Evolutionary conservation across 2,888 invertebrate genomes (phyloP), one percentile per base, ranked within the genome.

Genomic region (Conomelus anceps): DNA sequence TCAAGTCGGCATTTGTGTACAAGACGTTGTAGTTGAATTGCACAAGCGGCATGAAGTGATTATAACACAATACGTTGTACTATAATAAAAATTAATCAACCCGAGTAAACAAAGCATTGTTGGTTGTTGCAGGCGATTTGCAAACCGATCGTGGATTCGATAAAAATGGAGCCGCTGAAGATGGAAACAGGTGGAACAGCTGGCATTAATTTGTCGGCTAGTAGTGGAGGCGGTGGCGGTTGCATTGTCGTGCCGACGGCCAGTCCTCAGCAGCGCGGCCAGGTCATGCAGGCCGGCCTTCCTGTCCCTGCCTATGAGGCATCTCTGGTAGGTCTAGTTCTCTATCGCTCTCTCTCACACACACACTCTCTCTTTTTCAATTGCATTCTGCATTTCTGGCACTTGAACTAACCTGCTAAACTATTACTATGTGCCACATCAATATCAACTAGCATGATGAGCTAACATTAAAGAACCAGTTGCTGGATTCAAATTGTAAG

Each of bases 231-330:
- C 22, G 86, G 84, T 23, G 94, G 95, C 90, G 94, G 94, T 89
- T 93, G 94, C 93, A 94, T 94, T n/a, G 94, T 94, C 4, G 94
- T 94, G 92, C 94, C 94, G 89, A 94, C 94, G 92, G 94, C 94
- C 89, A 94, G 94, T 91, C 93, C 94, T n/a, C 94, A 95, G 63
- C 94, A 94, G 89, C 94, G 23, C 94, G 95, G 86, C 93, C 94
- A 94, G 89, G 93, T 94, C 23, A 91, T 94, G 90, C 94, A 94
- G 88, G 93, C 94, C 1, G 94, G 94, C 23, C 93, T 96, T 91
- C 94, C 95, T 22, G 94, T 95, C 85, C 94, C 95, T 22, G 94
- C 95, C 22, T 96, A 95, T 92, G 96, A 96, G 92, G 94, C 95
- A 13, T 95, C 95, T 92, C 93, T 97, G 96, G 97, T 97, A 94